phyloP scores from a whole-genome alignment of 2,888 invertebrate genomes.

The Cremastobaeus sp. region DNA sequence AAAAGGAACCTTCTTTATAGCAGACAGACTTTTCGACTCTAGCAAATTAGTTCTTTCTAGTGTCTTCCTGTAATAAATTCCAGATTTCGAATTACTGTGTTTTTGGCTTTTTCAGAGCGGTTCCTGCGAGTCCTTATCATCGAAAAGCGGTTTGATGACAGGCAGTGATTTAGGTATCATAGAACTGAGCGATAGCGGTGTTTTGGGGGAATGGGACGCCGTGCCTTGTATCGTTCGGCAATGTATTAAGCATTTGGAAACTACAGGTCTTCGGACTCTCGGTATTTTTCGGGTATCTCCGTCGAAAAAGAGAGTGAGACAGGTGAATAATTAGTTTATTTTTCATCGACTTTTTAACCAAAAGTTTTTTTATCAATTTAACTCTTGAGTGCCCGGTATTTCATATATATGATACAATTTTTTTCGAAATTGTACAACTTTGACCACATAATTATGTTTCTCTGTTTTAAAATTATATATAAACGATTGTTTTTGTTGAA shows the following conservation, averaged over 20 bases:
- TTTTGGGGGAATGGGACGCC: slow-evolving; percentile 76
- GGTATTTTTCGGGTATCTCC: slow-evolving; percentile 96
- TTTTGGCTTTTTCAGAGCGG: slow-evolving; percentile 82
- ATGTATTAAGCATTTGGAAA: slow-evolving; percentile 90
- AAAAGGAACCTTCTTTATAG: too few relatives aligned
- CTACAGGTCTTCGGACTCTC: slow-evolving; percentile 88
- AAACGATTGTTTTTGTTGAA: too few relatives aligned
- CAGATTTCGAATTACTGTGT: too few relatives aligned
- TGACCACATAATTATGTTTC: too few relatives aligned
- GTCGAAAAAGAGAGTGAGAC: slow-evolving; percentile 93
- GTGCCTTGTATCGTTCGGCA: slow-evolving; percentile 89
- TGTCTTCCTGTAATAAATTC: too few relatives aligned
- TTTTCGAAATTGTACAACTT: too few relatives aligned
- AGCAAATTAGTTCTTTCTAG: too few relatives aligned
- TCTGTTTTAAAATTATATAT: too few relatives aligned
- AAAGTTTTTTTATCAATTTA: neutral
- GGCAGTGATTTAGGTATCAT: slow-evolving; percentile 74
- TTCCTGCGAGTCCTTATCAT: slow-evolving; percentile 86
- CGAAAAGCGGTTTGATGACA: slow-evolving; percentile 74
- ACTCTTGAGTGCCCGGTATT: neutral
- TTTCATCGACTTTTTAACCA: too few relatives aligned
- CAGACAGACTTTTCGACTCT: too few relatives aligned
- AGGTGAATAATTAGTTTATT: too few relatives aligned
- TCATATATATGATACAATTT: neutral
- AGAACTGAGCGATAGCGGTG: slow-evolving; percentile 80